Evolutionary conservation across 2,113 vertebrate species (phyloP), one percentile per base, ranked within the genome.

Genomic region (Corythornis vintsioides): DNA sequence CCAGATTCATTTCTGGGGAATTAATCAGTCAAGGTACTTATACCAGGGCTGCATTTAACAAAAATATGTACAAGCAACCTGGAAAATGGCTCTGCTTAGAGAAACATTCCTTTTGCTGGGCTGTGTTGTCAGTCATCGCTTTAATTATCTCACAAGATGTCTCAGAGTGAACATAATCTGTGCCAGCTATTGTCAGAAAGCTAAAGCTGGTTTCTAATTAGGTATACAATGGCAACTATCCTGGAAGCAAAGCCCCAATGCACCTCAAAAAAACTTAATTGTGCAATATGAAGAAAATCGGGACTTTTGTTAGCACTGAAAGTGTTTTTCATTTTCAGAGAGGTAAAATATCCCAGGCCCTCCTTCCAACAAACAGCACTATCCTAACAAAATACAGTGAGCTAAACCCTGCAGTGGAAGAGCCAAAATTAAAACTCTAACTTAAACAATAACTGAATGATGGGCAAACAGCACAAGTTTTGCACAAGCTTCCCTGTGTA

Each of bases 121-220:
- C 78, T 92, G 43, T 87, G 88, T 77, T 92, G 86, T 94, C 95
- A 93, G 61, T 96, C 96, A 97, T 89, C 63, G 0, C 75, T 89
- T 90, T 93, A 90, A 96, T 96, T 95, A 94, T 94, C 92, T 95
- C 91, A 77, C 31, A 86, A 95, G 83, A 86, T 92, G 83, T 79
- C 91, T 95, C 69, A 76, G 55, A 71, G 63, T 35, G 56, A 83
- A 86, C 42, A 42, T 45, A 85, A 64, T 52, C 86, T 2, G 7
- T 86, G 93, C 92, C 92, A 96, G 77, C 80, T 69, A 80, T 63
- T 90, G 85, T 91, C 83, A 94, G 65, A 95, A 90, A 64, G 56
- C 63, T 87, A 63, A 87, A 82, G 26, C 38, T 88, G 63, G 63
- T 89, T 96, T 94, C 53, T 95, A 81, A 73, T 93, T 88, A 87